phyloP scores from a whole-genome alignment of 1,140 invertebrate species.

The Mya arenaria region DNA sequence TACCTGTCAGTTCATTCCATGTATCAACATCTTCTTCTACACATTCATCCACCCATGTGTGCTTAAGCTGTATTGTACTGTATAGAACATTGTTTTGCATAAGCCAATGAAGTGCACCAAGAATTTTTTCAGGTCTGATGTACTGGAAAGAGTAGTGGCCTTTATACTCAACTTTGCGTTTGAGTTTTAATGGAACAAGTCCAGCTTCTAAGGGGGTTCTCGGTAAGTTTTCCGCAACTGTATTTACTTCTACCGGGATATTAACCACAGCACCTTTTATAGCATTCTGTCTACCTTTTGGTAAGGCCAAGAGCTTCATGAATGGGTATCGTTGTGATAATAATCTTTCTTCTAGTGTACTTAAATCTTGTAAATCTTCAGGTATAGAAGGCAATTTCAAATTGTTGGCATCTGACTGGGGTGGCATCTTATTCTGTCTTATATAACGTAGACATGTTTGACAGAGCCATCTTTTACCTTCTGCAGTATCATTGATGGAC shows the following conservation, averaged over 20 bases:
- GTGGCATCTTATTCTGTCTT: slow-evolving; percentile 46
- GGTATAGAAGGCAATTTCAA: slow-evolving; percentile 36
- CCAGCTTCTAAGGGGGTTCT: slow-evolving; percentile 25
- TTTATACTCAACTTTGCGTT: slow-evolving; percentile 50
- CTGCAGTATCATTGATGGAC: slow-evolving; percentile 9
- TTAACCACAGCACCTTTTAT: slow-evolving; percentile 51
- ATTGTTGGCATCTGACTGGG: slow-evolving; percentile 42
- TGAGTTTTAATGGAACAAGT: slow-evolving; percentile 48
- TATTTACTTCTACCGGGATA: slow-evolving; percentile 37
- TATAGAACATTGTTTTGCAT: slow-evolving; percentile 40
- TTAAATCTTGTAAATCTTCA: slow-evolving; percentile 46
- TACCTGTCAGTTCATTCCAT: slow-evolving; percentile 38
- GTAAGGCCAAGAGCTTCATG: slow-evolving; percentile 46
- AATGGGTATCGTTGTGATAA: slow-evolving; percentile 39
- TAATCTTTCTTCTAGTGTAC: slow-evolving; percentile 40
- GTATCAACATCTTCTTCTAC: slow-evolving; percentile 19
- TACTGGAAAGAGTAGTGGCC: slow-evolving; percentile 54
- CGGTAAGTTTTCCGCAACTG: slow-evolving; percentile 37
- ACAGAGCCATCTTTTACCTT: slow-evolving; percentile 34
- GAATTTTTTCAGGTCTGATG: slow-evolving; percentile 35
- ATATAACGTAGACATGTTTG: slow-evolving; percentile 37
- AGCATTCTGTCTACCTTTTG: slow-evolving; percentile 45
- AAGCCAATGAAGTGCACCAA: slow-evolving; percentile 43
- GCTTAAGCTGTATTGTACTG: slow-evolving; percentile 26
- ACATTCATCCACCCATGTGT: slow-evolving; percentile 25